Conservation (phyloP, 2,113 vertebrate genomes). For the Sphaerodactylus townsendi region DNA sequence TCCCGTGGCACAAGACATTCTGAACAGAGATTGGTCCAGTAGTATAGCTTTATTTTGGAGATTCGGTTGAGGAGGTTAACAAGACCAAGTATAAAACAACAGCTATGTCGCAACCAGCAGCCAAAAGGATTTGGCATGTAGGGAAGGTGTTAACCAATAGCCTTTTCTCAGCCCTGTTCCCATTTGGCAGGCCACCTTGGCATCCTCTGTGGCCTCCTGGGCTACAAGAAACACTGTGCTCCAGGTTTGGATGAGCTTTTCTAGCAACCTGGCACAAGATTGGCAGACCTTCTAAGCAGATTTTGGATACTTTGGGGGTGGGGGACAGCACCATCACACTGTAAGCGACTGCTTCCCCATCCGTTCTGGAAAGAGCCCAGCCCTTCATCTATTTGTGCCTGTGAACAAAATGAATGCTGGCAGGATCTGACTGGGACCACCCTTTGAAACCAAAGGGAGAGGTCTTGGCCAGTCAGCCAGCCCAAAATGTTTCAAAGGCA, state of each 20-base stretch:
- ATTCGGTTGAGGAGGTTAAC: constrained; percentile 42
- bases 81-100: constrained; percentile 68
- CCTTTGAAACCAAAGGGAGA: background rate
- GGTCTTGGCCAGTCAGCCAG: background rate
- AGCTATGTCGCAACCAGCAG: constrained; percentile 58
- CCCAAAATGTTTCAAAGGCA: too few species aligned
- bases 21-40: constrained; percentile 29
- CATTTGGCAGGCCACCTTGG: background rate
- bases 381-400: background rate
- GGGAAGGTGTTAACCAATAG: background rate
- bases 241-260: too few species aligned
- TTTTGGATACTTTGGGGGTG: background rate
- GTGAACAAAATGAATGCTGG: too few species aligned
- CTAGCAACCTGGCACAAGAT: background rate
- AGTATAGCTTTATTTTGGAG: constrained; percentile 71
- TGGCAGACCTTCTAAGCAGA: background rate
- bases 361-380: background rate
- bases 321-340: too few species aligned
- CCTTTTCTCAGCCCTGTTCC: background rate
- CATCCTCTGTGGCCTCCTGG: background rate
- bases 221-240: background rate
- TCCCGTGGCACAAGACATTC: accelerated
- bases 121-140: constrained; percentile 58
- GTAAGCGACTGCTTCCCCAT: too few species aligned
- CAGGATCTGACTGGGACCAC: too few species aligned